Evolutionary conservation across 1,140 invertebrate species (phyloP).

Genomic region (Coelopa frigida): DNA sequence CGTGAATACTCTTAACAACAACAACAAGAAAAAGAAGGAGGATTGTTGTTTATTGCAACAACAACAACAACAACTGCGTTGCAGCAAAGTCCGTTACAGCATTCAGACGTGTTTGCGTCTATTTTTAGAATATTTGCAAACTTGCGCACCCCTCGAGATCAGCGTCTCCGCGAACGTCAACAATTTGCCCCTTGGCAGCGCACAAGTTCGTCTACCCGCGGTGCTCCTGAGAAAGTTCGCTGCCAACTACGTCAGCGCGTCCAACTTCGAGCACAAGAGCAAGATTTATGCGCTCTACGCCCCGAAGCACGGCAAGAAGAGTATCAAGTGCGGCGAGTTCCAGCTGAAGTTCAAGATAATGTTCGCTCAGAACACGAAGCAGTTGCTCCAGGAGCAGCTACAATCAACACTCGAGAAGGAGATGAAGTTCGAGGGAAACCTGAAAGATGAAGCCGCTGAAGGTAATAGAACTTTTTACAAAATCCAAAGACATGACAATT

Average conservation of each 20-base stretch:
- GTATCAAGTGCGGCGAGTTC: too few relatives aligned
- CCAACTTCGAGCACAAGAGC: conserved; percentile 38
- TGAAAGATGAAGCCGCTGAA: too few relatives aligned
- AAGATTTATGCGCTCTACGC: conserved; percentile 43
- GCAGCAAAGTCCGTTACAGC: conserved; percentile 23
- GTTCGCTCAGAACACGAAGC: too few relatives aligned
- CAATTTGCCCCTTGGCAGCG: conserved; percentile 13
- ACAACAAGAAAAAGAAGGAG: conserved; percentile 16
- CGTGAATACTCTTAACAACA: conserved; percentile 19
- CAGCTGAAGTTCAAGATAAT: too few relatives aligned
- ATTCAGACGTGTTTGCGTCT: conserved; percentile 24
- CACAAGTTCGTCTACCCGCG: conserved; percentile 21
- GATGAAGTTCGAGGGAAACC: too few relatives aligned
- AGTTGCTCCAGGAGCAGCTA: too few relatives aligned
- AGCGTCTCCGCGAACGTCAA: conserved; percentile 11
- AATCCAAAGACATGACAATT: too few relatives aligned
- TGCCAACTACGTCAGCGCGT: conserved; percentile 29
- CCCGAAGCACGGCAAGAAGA: too few relatives aligned
- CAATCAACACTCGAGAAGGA: too few relatives aligned
- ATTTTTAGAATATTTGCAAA: conserved; percentile 37
- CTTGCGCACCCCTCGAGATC: conserved; percentile 27
- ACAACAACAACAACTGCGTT: conserved; percentile 12
- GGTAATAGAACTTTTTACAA: too few relatives aligned
- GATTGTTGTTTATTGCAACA: too few relatives aligned
- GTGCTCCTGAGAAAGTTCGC: conserved; percentile 24